Conservation (phyloP, 2,888 invertebrate species). For the Chirona hameri region DNA sequence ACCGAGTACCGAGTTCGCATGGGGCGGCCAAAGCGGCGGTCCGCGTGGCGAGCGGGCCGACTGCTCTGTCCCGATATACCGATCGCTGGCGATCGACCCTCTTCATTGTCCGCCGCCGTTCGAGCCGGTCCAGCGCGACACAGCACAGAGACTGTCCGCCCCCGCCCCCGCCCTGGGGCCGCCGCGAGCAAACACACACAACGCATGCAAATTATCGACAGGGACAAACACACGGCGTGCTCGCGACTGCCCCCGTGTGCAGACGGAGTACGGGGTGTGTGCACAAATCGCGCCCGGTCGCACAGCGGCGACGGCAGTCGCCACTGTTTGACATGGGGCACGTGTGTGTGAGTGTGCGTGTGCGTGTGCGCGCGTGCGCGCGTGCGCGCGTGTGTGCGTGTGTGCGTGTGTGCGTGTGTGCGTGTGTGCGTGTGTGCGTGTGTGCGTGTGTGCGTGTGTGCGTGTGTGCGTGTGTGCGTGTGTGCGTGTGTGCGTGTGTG, state of each 20-base stretch:
- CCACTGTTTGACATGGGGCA: neutral
- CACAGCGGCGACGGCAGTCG: neutral
- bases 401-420: no score
- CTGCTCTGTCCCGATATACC: no score
- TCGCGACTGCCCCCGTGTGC: neutral
- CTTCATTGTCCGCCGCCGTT: neutral
- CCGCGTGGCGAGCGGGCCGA: no score
- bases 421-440: no score
- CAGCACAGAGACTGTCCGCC: neutral
- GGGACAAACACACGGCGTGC: neutral
- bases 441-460: no score
- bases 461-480: no score
- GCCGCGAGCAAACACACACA: neutral
- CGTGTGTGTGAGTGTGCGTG: neutral
- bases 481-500: no score
- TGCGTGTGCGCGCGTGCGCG: neutral
- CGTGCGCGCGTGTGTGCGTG: no score
- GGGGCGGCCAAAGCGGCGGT: no score
- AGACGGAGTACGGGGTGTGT: neutral
- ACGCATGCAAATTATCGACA: constrained; percentile 22
- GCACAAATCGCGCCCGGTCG: constrained; percentile 1
- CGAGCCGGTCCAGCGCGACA: neutral
- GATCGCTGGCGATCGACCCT: neutral
- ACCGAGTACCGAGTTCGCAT: no score
- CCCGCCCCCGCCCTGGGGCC: neutral